Percentiles rank a stretch among this genome's conserved stretches.
These are phyloP conservation scores for Batillaria attramentaria DNA, from an alignment of 1,140 invertebrate genomes.

Conservation along the genomic window DNA sequence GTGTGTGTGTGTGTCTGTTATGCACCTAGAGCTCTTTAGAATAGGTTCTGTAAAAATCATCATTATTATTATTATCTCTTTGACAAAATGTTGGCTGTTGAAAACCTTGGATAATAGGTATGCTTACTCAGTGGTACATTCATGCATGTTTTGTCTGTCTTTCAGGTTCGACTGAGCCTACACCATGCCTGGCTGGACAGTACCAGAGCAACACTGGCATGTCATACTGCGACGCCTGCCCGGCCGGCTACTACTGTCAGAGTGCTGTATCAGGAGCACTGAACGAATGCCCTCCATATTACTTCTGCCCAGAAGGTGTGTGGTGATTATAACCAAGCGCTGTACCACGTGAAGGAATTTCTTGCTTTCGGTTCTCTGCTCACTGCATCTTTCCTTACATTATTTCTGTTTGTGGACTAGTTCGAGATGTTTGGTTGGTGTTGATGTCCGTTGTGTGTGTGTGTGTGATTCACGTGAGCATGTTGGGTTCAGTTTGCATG, in stretches of 20 bases:
- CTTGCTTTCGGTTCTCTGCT: background rate
- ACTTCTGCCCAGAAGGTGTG: slow-evolving; percentile 65
- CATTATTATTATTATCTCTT: too few relatives aligned
- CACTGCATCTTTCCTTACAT: too few relatives aligned
- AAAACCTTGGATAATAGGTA: too few relatives aligned
- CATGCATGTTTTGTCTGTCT: too few relatives aligned
- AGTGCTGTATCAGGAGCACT: slow-evolving; percentile 51
- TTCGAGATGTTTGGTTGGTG: background rate
- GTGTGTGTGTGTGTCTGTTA: too few relatives aligned
- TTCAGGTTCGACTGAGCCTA: slow-evolving; percentile 22
- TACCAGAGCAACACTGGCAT: slow-evolving; percentile 55
- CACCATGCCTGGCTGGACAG: slow-evolving; percentile 55
- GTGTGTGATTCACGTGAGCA: background rate
- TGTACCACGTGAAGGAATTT: background rate
- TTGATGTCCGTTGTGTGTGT: background rate
- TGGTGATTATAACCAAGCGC: background rate
- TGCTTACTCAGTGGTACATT: too few relatives aligned
- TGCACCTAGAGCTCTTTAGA: too few relatives aligned
- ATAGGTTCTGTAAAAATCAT: too few relatives aligned
- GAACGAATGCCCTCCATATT: slow-evolving; percentile 57
- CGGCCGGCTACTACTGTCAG: slow-evolving; percentile 64
- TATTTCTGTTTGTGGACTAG: background rate
- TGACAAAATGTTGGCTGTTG: too few relatives aligned
- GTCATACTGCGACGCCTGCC: slow-evolving; percentile 61
- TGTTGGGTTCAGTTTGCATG: too few relatives aligned